Conservation (phyloP, 2,888 invertebrate species). For the Ectobius pallidus region DNA sequence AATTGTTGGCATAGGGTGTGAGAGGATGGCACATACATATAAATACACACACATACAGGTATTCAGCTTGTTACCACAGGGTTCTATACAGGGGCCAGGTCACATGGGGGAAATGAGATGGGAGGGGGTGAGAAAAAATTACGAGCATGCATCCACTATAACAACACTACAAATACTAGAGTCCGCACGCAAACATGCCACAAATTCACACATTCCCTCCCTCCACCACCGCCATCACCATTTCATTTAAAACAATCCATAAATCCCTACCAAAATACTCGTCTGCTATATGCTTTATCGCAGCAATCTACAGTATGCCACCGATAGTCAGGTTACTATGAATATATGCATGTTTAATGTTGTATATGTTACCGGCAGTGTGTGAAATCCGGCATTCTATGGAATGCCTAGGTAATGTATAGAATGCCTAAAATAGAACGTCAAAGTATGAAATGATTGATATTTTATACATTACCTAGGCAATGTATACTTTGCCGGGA, state of each 20-base stretch:
- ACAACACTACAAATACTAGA: constrained; percentile 29
- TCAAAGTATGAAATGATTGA: too few species aligned
- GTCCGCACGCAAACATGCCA: constrained; percentile 34
- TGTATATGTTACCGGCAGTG: too few species aligned
- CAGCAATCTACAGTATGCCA: background rate
- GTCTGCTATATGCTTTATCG: constrained; percentile 22
- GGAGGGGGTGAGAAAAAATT: constrained; percentile 20
- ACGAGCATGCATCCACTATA: constrained; percentile 31
- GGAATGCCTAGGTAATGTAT: too few species aligned
- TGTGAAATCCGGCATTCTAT: too few species aligned
- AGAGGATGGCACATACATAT: background rate
- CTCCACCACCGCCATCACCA: constrained; percentile 20
- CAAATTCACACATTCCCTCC: constrained; percentile 34
- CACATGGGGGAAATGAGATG: background rate
- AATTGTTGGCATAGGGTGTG: constrained; percentile 3
- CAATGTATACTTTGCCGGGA: too few species aligned
- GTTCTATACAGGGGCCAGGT: constrained; percentile 9
- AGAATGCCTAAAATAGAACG: too few species aligned
- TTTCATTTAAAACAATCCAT: constrained; percentile 42
- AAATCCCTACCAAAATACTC: constrained; percentile 39
- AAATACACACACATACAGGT: constrained; percentile 6
- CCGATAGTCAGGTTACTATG: background rate
- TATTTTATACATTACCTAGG: too few species aligned
- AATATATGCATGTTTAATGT: too few species aligned
- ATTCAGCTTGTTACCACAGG: constrained; percentile 27